phyloP scores from a whole-genome alignment of 2,888 invertebrate species.

The Clivina fossor region DNA sequence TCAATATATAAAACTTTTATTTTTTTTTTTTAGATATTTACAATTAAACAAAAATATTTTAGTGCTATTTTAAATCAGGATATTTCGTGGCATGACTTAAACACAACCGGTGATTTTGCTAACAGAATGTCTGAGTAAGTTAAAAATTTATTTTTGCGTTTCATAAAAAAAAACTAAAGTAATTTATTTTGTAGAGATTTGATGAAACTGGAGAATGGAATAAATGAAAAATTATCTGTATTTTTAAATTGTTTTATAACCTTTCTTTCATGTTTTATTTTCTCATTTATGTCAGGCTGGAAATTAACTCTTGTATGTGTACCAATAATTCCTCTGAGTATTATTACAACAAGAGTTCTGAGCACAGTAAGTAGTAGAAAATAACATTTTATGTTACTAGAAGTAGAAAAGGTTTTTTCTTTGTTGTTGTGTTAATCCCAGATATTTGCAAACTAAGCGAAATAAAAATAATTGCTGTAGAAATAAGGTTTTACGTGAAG shows the following conservation, averaged over 20 bases:
- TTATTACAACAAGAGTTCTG: conserved; percentile 65
- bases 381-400: no score
- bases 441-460: no score
- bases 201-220: conserved; percentile 74
- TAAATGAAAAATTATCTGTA: conserved; percentile 79
- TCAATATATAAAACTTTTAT: no score
- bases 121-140: conserved; percentile 74
- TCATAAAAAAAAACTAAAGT: no score
- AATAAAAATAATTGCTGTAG: no score
- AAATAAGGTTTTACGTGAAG: no score
- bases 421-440: no score
- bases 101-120: conserved; percentile 73
- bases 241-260: conserved; percentile 71
- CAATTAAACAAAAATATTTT: conserved; percentile 24
- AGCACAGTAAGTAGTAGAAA: conserved; percentile 61
- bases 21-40: conserved; percentile 59
- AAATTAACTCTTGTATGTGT: conserved; percentile 76
- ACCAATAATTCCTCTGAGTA: conserved; percentile 69
- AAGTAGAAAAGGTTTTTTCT: no score
- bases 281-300: conserved; percentile 80
- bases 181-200: no score
- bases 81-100: conserved; percentile 71
- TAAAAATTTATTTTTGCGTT: no score
- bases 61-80: conserved; percentile 61
- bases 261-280: conserved; percentile 67